Evolutionary conservation across 2,888 invertebrate genomes (phyloP).

Genomic region (Cephus sareptanus): DNA sequence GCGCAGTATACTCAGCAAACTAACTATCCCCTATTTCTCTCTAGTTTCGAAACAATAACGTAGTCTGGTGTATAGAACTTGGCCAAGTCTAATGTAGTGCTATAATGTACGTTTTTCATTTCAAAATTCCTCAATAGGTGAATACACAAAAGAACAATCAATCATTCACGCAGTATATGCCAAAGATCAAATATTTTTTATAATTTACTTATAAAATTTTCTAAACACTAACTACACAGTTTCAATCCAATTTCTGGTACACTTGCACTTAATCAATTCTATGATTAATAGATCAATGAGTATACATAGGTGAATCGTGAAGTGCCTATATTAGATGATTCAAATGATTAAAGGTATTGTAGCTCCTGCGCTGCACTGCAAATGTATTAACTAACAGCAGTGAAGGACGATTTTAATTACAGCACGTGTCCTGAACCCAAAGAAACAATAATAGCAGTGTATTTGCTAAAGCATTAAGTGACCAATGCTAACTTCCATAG

Average conservation of each 20-base stretch:
- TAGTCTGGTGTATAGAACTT: neutral
- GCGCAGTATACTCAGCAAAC: neutral
- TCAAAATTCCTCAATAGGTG: neutral
- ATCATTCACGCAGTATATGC: neutral
- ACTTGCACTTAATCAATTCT: neutral
- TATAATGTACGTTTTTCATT: neutral
- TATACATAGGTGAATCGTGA: too few species aligned
- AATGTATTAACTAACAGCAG: too few species aligned
- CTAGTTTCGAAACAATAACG: too few species aligned
- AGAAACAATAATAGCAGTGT: too few species aligned
- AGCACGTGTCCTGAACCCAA: too few species aligned
- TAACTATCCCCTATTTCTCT: neutral
- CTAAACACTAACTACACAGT: neutral
- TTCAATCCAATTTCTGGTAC: neutral
- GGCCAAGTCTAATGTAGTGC: neutral
- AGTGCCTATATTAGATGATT: neutral
- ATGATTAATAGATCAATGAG: neutral
- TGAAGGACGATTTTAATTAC: too few species aligned
- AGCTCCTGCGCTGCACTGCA: too few species aligned
- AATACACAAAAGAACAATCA: neutral
- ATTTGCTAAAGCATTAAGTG: too few species aligned
- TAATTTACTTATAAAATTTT: neutral
- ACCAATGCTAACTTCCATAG: too few species aligned
- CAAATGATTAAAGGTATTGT: neutral
- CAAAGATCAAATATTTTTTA: neutral